Conservation (phyloP, 92 coral and sea anemone genomes). For the Bergia sp. region DNA sequence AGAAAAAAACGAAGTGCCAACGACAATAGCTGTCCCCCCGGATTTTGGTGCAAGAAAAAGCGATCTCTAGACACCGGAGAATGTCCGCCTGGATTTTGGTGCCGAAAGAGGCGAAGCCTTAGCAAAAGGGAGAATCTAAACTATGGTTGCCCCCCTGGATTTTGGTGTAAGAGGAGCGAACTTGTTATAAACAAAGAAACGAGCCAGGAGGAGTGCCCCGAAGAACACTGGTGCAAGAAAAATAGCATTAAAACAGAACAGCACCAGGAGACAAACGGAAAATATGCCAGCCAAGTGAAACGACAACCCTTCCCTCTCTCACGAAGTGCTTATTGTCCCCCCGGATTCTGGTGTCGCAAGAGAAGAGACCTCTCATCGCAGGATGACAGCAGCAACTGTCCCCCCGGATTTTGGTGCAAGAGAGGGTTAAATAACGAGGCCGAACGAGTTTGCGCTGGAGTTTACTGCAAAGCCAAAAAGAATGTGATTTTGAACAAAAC, state of each 20-base stretch:
- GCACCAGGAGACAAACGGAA: constrained; percentile 36
- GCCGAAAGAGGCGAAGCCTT: constrained; percentile 53
- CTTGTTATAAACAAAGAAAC: constrained; percentile 64
- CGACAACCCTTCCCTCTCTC: constrained; percentile 17
- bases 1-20: constrained; percentile 48
- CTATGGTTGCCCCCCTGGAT: constrained; percentile 59
- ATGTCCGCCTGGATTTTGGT: constrained; percentile 62
- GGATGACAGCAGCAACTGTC: constrained; percentile 44
- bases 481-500: constrained; percentile 54
- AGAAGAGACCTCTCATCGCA: constrained; percentile 56
- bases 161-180: constrained; percentile 61
- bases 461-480: constrained; percentile 64
- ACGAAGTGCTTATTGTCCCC: constrained; percentile 43
- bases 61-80: constrained; percentile 32
- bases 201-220: constrained; percentile 49
- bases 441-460: constrained; percentile 45
- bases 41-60: constrained; percentile 71
- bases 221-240: constrained; percentile 33
- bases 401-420: constrained; percentile 78
- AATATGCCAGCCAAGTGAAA: background rate
- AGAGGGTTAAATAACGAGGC: constrained; percentile 31
- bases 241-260: constrained; percentile 40
- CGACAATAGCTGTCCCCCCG: constrained; percentile 49
- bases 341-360: constrained; percentile 76
- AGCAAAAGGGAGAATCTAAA: constrained; percentile 18